Evolutionary conservation across 2,888 invertebrate genomes (phyloP), one percentile per base, ranked within the genome.

Genomic region (Sphaerophoria taeniata): DNA sequence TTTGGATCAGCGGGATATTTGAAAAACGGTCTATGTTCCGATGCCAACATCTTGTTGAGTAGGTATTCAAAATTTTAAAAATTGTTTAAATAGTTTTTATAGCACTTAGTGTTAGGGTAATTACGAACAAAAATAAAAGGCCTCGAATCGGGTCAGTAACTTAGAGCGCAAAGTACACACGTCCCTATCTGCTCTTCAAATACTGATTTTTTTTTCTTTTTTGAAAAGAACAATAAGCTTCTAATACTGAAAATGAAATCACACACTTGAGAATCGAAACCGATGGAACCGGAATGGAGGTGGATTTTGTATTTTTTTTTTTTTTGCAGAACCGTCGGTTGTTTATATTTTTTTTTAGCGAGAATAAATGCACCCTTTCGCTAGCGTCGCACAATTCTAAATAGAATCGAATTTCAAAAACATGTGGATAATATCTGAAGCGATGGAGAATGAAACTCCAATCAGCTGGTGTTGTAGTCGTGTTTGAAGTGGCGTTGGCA

Each of bases 1-100:
- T 84, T 71, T 5, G 84, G 84, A 72, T 84, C 84, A n/a, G 84
- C 84, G 12, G 84, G 80, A 69, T 84, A 84, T 33, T 84, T 84
- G 9, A 84, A 84, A 58, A 61, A 80, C 7, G 84, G 84, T 72
- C 84, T 80, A 61, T 72, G 80, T 51, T 84, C 84, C 6, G 80
- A 84, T 12, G 84, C 84, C 69, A 80, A 24, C 84, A 80, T 84
- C 9, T 5, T 39, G 36, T 36, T 43, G 4, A 24, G 16, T 63
- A 6, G 14, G n/a, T 65, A 16, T 49, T 6, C 6, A 36, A 36
- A 49, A 14, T 16, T 12, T 55, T 6, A 36, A 6, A 6, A 12
- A 4, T 2, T 39, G 39, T 39, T 39, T 39, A 43, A 43, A 9
- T 11, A 47, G 45, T n/a, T 4, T 12, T 9, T 9, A 53, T 53